Conservation (phyloP, 2,113 vertebrate genomes). For the Carlito syrichta region DNA sequence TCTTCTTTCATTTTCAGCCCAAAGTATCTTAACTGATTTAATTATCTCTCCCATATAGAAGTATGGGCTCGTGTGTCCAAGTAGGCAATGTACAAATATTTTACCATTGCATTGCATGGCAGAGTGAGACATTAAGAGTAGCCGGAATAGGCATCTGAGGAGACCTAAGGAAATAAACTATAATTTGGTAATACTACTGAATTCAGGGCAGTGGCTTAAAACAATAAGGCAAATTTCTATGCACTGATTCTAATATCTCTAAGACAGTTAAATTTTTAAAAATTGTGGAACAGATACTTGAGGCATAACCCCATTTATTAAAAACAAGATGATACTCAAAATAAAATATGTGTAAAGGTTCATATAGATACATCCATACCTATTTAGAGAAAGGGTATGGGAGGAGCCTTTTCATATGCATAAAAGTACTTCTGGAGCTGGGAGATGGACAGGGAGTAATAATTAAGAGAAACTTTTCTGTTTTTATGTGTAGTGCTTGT, state of each 20-base stretch:
- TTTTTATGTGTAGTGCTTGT: neutral
- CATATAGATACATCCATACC: neutral
- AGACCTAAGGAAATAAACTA: neutral
- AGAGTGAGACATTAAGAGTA: neutral
- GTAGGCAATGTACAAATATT: neutral
- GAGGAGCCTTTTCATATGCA: neutral
- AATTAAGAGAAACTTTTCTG: neutral
- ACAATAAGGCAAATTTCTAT: neutral
- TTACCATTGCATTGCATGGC: neutral
- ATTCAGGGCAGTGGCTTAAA: neutral
- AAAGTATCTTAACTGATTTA: neutral
- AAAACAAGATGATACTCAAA: neutral
- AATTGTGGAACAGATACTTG: neutral
- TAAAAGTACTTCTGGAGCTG: neutral
- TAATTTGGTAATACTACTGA: neutral
- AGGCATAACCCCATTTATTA: neutral
- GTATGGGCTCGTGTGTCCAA: neutral
- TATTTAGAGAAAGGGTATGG: neutral
- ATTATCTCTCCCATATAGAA: neutral
- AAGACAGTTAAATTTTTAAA: neutral
- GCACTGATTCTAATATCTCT: neutral
- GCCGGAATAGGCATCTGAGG: neutral
- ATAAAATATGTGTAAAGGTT: neutral
- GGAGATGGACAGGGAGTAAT: neutral
- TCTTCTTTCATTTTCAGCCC: neutral